Evolutionary conservation across 2,888 invertebrate genomes (phyloP), one percentile per base, ranked within the genome.

Genomic region (Ochropacha duplaris): DNA sequence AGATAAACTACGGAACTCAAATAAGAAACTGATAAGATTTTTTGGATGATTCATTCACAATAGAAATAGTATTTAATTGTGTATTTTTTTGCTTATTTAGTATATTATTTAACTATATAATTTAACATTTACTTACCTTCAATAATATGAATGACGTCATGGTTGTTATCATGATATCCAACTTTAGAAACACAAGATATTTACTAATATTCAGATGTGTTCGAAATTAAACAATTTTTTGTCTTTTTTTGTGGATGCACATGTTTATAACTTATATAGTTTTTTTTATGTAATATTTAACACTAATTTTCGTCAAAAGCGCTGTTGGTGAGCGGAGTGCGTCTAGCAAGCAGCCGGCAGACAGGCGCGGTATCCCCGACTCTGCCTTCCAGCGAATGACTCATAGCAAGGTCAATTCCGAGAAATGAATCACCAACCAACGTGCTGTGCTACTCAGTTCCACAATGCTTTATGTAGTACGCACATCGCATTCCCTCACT

Each of bases 351-450:
- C 90, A 84, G 83, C 92, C 92, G 91, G 89, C 90, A 90, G 91
- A 90, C 92, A 91, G 88, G 91, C 91, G 92, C 93, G 93, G 92
- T 92, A 93, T 93, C 92, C 93, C 93, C 93, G 84, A 91, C 92
- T 92, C 91, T 92, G 92, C 92, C 91, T 91, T 89, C 90, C 88
- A 90, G 77, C 91, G 92, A 93, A 91, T 93, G 93, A 93, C 93
- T 93, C 93, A 93, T 92, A 87, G 92, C 93, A 92, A 93, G 93
- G 93, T 93, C 93, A 93, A 93, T 93, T 93, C 93, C 91, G 92
- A 93, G 92, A 92, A 92, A 92, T 93, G 93, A 93, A 92, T 93
- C 93, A 93, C 91, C 90, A 87, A 93, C 91, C 90, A 87, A 81
- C 51, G n/a, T n/a, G n/a, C n/a, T n/a, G 24, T 24, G 31, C 81